Conservation (phyloP, 2,113 vertebrate genomes). For the Phoxinus phoxinus region DNA sequence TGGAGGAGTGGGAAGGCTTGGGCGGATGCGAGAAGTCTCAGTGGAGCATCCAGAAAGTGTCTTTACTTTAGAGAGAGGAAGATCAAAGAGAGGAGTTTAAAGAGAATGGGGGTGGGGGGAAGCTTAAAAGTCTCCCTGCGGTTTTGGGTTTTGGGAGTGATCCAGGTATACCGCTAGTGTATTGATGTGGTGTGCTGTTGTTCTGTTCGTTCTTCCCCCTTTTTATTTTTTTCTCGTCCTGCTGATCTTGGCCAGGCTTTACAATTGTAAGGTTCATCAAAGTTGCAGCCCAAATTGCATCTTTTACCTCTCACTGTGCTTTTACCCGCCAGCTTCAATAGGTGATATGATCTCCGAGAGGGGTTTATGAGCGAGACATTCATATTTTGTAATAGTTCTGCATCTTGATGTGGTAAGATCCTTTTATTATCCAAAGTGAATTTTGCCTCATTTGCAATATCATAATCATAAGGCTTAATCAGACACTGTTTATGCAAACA, state of each 20-base stretch:
- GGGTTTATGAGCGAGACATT: constrained; percentile 68
- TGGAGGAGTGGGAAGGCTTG: constrained; percentile 48
- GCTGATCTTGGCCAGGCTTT: constrained; percentile 71
- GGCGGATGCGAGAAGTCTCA: constrained; percentile 71
- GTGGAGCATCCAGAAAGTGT: constrained; percentile 68
- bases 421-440: constrained; percentile 65
- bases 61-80: constrained; percentile 73
- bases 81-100: constrained; percentile 77
- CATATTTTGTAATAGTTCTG: constrained; percentile 65
- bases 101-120: constrained; percentile 65
- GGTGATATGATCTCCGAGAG: constrained; percentile 71
- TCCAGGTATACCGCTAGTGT: constrained; percentile 71
- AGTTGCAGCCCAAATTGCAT: constrained; percentile 73
- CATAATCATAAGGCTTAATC: constrained; percentile 63
- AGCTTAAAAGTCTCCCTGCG: constrained; percentile 64
- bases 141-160: constrained; percentile 69
- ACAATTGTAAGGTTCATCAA: constrained; percentile 75
- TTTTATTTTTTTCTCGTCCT: constrained; percentile 68
- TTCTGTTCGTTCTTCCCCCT: constrained; percentile 65
- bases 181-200: constrained; percentile 74
- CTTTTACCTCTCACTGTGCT: constrained; percentile 62
- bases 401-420: constrained; percentile 66
- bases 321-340: constrained; percentile 67
- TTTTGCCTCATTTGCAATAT: constrained; percentile 63
- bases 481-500: constrained; percentile 60